A percentile compares a stretch with the other conserved stretches of the same genome.
These are phyloP conservation scores for Drosophila gunungcola DNA, from an alignment of 1,140 invertebrate species.

Conservation along the genomic window DNA sequence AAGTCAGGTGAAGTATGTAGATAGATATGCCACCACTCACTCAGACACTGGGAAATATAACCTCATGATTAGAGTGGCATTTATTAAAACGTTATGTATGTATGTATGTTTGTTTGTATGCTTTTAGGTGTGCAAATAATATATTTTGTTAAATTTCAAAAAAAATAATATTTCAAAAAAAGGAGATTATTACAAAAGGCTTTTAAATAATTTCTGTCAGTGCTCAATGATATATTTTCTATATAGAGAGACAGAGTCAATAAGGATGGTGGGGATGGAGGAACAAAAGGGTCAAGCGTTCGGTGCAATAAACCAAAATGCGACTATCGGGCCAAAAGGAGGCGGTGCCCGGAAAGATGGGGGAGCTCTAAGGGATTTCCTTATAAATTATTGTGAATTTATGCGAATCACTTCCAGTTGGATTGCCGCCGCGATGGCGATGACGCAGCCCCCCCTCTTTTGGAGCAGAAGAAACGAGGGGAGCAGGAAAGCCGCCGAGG, in stretches of 20 bases:
- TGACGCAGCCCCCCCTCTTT: constrained; percentile 22
- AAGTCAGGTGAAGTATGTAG: constrained; percentile 50
- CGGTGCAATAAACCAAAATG: constrained; percentile 67
- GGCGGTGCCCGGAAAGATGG: constrained; percentile 29
- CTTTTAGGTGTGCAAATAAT: no score
- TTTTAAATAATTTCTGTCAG: not conserved
- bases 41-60: constrained; percentile 9
- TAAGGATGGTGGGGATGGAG: constrained; percentile 62
- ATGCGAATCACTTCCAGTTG: constrained; percentile 81
- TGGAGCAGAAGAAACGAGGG: not conserved
- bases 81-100: no score
- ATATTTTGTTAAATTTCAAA: no score
- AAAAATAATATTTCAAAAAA: no score
- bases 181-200: no score
- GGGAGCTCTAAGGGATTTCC: constrained; percentile 69
- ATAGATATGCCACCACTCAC: constrained; percentile 46
- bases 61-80: not conserved
- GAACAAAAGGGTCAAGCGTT: constrained; percentile 78
- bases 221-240: constrained; percentile 50
- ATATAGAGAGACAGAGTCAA: constrained; percentile 61
- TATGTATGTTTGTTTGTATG: no score
- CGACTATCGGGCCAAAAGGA: constrained; percentile 43
- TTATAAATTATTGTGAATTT: constrained; percentile 84
- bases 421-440: constrained; percentile 59
- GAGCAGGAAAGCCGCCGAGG: constrained; percentile 61